phyloP scores from a whole-genome alignment of 2,888 invertebrate genomes.

The Drosophila quinaria region DNA sequence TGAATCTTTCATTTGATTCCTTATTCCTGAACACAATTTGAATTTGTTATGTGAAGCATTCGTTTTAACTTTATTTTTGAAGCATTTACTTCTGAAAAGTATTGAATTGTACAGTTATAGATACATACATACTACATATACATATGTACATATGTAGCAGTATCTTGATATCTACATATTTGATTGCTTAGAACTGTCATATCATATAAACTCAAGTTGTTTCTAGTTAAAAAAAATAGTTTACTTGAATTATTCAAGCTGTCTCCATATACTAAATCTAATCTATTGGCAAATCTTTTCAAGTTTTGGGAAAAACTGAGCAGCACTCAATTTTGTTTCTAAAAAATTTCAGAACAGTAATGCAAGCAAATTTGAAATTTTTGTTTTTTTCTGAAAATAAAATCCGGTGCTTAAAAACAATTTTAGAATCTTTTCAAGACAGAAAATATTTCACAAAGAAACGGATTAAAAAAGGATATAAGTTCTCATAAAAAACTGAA shows the following conservation, averaged over 20 bases:
- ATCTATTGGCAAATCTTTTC: neutral
- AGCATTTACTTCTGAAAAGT: neutral
- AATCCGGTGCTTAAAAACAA: too few species aligned
- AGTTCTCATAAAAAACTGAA: neutral
- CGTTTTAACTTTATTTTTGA: neutral
- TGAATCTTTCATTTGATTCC: slow-evolving; percentile 4
- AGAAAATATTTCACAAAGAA: neutral
- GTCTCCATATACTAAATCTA: neutral
- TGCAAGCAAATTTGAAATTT: too few species aligned
- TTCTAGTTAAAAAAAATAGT: neutral
- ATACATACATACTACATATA: neutral
- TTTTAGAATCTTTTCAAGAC: too few species aligned
- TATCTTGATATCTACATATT: neutral
- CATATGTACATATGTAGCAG: too few species aligned
- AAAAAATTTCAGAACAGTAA: neutral
- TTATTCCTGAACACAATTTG: neutral
- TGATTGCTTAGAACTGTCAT: neutral
- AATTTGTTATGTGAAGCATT: neutral
- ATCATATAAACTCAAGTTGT: neutral
- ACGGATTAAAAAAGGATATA: neutral
- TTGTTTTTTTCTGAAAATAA: too few species aligned
- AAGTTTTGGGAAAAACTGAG: neutral
- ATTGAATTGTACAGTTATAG: neutral
- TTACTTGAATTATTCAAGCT: neutral
- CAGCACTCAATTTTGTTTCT: neutral